Percentiles rank a stretch among this genome's conserved stretches.
Evolutionary conservation across 2,113 vertebrate species (phyloP).

Genomic region (Chloebia gouldiae): DNA sequence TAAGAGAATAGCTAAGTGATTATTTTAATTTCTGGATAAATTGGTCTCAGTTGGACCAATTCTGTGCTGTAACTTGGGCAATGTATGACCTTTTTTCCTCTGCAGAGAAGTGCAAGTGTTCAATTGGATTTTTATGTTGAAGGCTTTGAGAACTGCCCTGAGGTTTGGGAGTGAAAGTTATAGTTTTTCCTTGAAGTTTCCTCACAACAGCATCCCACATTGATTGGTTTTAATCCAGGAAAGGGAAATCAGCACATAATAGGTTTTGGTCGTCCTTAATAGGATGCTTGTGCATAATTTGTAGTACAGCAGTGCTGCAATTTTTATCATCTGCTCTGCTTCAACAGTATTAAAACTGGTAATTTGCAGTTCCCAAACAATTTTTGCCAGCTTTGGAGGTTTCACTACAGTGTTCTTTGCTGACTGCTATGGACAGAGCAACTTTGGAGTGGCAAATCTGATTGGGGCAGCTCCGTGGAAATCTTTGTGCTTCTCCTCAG

Average conservation of each 20-base stretch:
- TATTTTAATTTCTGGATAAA: background rate
- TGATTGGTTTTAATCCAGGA: background rate
- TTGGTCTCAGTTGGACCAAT: background rate
- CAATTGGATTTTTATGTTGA: background rate
- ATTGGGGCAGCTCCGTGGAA: background rate
- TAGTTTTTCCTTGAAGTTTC: background rate
- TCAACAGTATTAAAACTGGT: background rate
- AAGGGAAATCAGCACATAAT: background rate
- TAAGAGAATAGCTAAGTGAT: background rate
- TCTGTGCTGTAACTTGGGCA: background rate
- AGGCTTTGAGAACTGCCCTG: background rate
- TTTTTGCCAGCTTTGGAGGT: background rate
- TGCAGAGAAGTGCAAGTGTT: background rate
- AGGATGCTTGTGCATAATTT: background rate
- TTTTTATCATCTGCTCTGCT: background rate
- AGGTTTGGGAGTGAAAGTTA: background rate
- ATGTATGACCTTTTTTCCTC: background rate
- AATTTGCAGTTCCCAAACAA: background rate
- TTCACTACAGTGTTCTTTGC: background rate
- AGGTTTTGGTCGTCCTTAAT: background rate
- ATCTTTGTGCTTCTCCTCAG: background rate
- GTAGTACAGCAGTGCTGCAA: background rate
- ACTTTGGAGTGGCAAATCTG: background rate
- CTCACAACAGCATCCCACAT: background rate
- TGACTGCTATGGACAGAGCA: background rate